Percentiles rank a stretch among this genome's conserved stretches.
These are phyloP conservation scores for Tetrax tetrax DNA, from an alignment of 2,113 vertebrate genomes.

Conservation along the genomic window DNA sequence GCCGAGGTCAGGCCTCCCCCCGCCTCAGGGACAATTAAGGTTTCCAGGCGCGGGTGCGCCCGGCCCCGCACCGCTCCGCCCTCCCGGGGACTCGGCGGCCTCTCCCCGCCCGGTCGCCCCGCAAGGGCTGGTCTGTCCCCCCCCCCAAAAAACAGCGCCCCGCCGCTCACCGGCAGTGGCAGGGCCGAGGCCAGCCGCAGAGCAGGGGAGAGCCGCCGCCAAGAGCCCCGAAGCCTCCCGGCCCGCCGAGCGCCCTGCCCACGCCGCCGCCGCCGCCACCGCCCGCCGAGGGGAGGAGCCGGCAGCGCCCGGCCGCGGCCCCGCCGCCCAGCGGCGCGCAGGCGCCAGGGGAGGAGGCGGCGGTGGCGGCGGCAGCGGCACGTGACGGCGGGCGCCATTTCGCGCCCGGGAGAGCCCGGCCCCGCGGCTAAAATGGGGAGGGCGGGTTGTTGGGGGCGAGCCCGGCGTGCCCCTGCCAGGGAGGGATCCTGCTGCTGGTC, in stretches of 20 bases:
- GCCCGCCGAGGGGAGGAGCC: background rate
- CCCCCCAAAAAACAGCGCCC: background rate
- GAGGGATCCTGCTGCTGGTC: too few species aligned
- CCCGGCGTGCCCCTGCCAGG: fast-evolving
- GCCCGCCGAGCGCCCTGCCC: background rate
- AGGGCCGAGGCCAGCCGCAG: background rate
- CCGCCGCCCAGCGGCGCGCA: background rate
- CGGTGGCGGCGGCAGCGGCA: background rate
- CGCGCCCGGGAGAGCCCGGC: fast-evolving
- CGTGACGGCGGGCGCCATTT: conserved; percentile 10
- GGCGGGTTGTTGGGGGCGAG: too few species aligned
- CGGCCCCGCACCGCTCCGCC: background rate
- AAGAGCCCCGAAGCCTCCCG: background rate
- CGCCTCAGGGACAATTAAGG: background rate
- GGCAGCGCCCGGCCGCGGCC: background rate
- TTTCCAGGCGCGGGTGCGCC: fast-evolving
- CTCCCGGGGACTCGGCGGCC: background rate
- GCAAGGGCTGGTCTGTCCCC: too few species aligned
- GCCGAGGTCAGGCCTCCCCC: background rate
- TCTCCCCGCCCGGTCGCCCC: background rate
- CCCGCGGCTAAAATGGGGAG: background rate
- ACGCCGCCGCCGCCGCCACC: background rate
- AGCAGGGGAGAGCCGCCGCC: background rate
- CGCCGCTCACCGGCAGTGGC: background rate
- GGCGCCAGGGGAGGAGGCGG: background rate